Evolutionary conservation across 2,888 invertebrate genomes (phyloP), one percentile per base, ranked within the genome.

Genomic region (Acanthosepion pharaonis): DNA sequence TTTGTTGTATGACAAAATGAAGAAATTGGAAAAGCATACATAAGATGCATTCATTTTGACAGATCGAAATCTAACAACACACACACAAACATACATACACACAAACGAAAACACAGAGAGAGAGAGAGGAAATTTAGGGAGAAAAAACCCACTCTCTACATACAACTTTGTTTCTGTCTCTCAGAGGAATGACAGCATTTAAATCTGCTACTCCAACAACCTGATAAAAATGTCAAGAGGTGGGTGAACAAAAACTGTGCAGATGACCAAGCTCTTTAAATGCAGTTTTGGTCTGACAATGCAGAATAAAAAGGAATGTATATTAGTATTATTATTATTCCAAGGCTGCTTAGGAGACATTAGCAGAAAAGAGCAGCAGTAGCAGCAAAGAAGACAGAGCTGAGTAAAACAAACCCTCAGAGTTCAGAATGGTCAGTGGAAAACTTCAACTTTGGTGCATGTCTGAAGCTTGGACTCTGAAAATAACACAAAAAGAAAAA

Each of bases 391-490:
- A 9, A 11, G 5, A 11, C 78, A n/a, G 49, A 42, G 18, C 53
- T 48, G 42, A 11, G 28, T 53, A n/a, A 23, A 23, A n/a, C n/a
- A 93, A 53, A 51, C 48, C 23, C 93, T 94, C 33, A 94, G 33
- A 94, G 94, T 94, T 94, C 94, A 42, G 64, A 64, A 48, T 94
- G 94, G 48, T 94, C 94, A 28, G 94, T 94, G 20, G 94, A 64
- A 94, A 94, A 94, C 59, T 94, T 94, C 94, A 94, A 59, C 42
- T 94, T 94, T 53, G 94, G 94, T 59, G 55, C 64, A 94, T 64
- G 94, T 94, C 94, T 53, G 94, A 94, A 94, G 42, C 94, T 94
- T 55, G 64, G 94, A 42, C 94, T 94, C 94, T 94, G 64, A 42
- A 42, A 94, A 94, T 23, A 48, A 92, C 11, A 92, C 9, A n/a